A percentile compares a stretch with the other conserved stretches of the same genome.
Conservation (phyloP, 1,140 invertebrate genomes). For the Dendroctonus valens region DNA sequence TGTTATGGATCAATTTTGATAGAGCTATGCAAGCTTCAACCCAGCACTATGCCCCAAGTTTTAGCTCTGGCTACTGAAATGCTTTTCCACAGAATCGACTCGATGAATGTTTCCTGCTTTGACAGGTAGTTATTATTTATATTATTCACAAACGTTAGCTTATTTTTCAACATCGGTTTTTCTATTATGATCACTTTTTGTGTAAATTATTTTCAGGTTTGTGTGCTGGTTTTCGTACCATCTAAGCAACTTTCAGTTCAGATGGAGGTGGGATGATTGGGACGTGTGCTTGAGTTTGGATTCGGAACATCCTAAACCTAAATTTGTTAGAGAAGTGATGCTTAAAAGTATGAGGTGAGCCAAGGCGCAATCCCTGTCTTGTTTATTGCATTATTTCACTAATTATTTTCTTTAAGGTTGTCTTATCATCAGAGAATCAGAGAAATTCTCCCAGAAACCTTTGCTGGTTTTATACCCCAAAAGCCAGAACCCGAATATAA, state of each 20-base stretch:
- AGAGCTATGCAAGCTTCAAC: slow-evolving; percentile 95
- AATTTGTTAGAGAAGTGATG: slow-evolving; percentile 93
- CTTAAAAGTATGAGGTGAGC: slow-evolving; percentile 82
- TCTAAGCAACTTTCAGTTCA: slow-evolving; percentile 98
- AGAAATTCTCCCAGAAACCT: slow-evolving; percentile 88
- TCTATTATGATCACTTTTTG: not conserved
- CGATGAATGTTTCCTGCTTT: slow-evolving; percentile 96
- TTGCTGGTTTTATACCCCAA: slow-evolving; percentile 79
- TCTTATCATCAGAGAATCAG: slow-evolving; percentile 93
- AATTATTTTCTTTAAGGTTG: slow-evolving; percentile 61
- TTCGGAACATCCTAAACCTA: slow-evolving; percentile 88
- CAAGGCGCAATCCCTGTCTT: not conserved
- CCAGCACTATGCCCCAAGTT: slow-evolving; percentile 95
- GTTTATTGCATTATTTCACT: not conserved
- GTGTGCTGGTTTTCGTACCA: slow-evolving; percentile 98
- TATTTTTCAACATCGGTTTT: not conserved
- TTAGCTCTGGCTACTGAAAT: slow-evolving; percentile 97
- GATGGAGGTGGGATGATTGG: slow-evolving; percentile 99
- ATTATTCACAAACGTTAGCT: not conserved
- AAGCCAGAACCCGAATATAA: slow-evolving; percentile 79
- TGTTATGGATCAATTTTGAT: slow-evolving; percentile 95
- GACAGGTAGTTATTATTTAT: slow-evolving; percentile 58
- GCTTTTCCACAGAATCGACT: slow-evolving; percentile 91
- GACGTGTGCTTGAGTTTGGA: slow-evolving; percentile 81
- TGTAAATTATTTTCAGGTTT: slow-evolving; percentile 59